phyloP scores from a whole-genome alignment of 92 coral and sea anemone genomes.

The Porites lobata region DNA sequence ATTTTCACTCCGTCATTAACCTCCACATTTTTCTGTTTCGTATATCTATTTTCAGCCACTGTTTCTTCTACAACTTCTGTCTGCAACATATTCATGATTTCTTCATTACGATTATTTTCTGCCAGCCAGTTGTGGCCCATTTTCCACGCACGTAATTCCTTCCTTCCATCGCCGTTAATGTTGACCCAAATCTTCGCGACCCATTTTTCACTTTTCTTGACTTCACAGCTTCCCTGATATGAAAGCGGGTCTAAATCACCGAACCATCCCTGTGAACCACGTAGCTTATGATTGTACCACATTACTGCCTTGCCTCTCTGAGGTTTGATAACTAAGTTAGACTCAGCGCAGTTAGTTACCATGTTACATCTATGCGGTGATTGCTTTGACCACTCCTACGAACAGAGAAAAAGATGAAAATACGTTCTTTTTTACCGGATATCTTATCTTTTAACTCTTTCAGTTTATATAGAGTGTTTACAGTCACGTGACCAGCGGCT shows the following conservation, averaged over 20 bases:
- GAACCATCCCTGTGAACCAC: conserved; percentile 78
- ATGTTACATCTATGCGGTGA: conserved; percentile 86
- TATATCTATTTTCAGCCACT: conserved; percentile 73
- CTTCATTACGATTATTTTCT: conserved; percentile 66
- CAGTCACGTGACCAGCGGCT: too few relatives aligned
- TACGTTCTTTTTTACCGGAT: too few relatives aligned
- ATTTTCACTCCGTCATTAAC: not conserved
- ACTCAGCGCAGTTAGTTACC: conserved; percentile 82
- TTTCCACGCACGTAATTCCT: conserved; percentile 89
- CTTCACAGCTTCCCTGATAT: conserved; percentile 92
- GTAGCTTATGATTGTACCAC: conserved; percentile 91
- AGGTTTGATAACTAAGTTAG: conserved; percentile 85
- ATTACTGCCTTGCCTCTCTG: conserved; percentile 89
- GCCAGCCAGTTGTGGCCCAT: conserved; percentile 88
- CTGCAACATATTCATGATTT: conserved; percentile 68
- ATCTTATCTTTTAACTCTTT: too few relatives aligned
- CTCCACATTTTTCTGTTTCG: conserved; percentile 60
- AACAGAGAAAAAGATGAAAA: not conserved
- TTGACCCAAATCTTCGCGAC: conserved; percentile 93
- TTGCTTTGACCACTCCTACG: conserved; percentile 85
- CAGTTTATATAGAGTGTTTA: too few relatives aligned
- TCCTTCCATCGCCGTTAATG: conserved; percentile 86
- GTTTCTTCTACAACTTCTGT: conserved; percentile 49
- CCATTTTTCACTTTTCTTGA: conserved; percentile 92
- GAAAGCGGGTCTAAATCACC: conserved; percentile 88